These are phyloP conservation scores for Rhagophthalmus giganteus DNA, from an alignment of 2,888 invertebrate species.

Conservation along the genomic window DNA sequence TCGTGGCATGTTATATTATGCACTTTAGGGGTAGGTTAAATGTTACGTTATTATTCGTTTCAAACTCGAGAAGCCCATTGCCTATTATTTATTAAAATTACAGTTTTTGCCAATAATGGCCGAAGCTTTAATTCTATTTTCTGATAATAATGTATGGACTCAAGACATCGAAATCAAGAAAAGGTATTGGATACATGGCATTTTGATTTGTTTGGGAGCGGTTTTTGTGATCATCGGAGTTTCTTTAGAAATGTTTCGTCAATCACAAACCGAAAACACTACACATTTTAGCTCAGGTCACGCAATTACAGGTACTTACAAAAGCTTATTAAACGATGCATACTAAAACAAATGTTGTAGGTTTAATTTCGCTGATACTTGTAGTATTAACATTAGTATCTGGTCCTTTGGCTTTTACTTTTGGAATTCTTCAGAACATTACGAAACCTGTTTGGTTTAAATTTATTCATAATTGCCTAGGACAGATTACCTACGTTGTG, in stretches of 20 bases:
- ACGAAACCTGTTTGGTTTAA: conserved; percentile 43
- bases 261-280: conserved; percentile 17
- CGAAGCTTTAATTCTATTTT: conserved; percentile 41
- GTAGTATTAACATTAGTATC: conserved; percentile 39
- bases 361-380: conserved; percentile 45
- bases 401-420: conserved; percentile 42
- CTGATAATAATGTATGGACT: conserved; percentile 39
- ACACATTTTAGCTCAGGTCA: conserved; percentile 42
- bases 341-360: conserved; percentile 36
- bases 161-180: conserved; percentile 30
- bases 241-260: conserved; percentile 41
- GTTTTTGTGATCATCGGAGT: conserved; percentile 40
- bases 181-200: conserved; percentile 39
- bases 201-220: conserved; percentile 36
- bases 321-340: neutral
- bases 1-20: conserved; percentile 50
- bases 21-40: conserved; percentile 48
- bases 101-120: conserved; percentile 44
- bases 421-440: conserved; percentile 37
- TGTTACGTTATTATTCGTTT: neutral
- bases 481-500: conserved; percentile 45
- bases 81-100: conserved; percentile 1
- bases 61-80: neutral
- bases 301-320: conserved; percentile 42
- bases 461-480: conserved; percentile 46